phyloP scores from a whole-genome alignment of 2,888 invertebrate genomes.

The Ochropacha duplaris region DNA sequence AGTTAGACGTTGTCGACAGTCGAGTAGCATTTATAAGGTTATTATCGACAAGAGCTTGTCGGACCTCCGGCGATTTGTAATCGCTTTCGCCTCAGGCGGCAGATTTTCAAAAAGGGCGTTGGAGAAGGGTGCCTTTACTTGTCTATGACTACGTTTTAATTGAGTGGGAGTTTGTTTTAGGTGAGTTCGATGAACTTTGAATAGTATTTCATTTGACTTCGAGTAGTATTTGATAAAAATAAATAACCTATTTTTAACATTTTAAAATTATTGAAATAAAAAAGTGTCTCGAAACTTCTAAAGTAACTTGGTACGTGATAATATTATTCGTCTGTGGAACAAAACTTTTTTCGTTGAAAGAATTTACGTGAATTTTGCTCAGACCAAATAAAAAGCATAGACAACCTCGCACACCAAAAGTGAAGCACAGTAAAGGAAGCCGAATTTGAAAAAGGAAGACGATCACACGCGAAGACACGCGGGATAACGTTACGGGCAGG shows the following conservation, averaged over 20 bases:
- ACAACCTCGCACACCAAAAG: too few relatives aligned
- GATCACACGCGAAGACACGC: too few relatives aligned
- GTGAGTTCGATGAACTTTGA: conserved; percentile 41
- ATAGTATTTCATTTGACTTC: background rate
- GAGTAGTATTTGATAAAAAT: conserved; percentile 16
- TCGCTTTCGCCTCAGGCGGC: conserved; percentile 58
- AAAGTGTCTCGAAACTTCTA: background rate
- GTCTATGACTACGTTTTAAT: conserved; percentile 51
- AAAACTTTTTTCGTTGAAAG: background rate
- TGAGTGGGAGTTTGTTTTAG: conserved; percentile 39
- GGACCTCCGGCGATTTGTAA: conserved; percentile 36
- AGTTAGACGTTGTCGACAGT: conserved; percentile 47
- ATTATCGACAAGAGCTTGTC: conserved; percentile 41
- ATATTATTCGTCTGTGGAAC: background rate
- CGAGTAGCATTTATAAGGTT: conserved; percentile 50
- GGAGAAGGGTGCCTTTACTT: conserved; percentile 33
- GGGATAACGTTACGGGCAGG: too few relatives aligned
- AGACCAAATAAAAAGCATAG: too few relatives aligned
- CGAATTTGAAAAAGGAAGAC: too few relatives aligned
- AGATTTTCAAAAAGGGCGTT: conserved; percentile 37
- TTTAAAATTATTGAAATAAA: background rate
- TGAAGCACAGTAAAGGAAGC: too few relatives aligned
- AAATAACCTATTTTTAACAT: conserved; percentile 8
- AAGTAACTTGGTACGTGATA: background rate
- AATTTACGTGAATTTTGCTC: too few relatives aligned